phyloP scores from a whole-genome alignment of 2,888 invertebrate species.

The Platynereis dumerilii region DNA sequence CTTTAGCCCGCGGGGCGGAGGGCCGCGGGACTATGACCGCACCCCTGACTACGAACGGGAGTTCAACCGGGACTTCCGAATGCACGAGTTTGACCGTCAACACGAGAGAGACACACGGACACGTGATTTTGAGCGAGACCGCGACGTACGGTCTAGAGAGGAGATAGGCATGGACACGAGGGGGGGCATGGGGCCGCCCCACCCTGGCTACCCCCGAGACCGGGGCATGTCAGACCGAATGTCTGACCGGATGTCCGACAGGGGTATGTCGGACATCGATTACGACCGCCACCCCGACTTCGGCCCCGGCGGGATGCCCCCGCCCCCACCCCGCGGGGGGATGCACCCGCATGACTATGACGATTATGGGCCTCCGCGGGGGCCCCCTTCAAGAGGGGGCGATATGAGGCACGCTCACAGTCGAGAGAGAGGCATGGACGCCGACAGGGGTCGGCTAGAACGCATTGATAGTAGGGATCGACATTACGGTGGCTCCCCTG shows the following conservation, averaged over 20 bases:
- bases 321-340: background rate
- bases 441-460: constrained; percentile 12
- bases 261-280: background rate
- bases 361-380: constrained; percentile 8
- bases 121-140: constrained; percentile 31
- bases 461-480: constrained; percentile 21
- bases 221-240: too few relatives aligned
- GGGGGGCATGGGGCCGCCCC: constrained; percentile 11
- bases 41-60: constrained; percentile 12
- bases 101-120: constrained; percentile 27
- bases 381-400: constrained; percentile 15
- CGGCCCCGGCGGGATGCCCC: background rate
- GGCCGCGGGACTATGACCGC: constrained; percentile 32
- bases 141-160: constrained; percentile 33
- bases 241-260: background rate
- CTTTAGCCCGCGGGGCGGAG: constrained; percentile 14
- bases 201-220: background rate
- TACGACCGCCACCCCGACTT: constrained; percentile 14
- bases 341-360: constrained; percentile 6
- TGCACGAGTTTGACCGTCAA: constrained; percentile 30
- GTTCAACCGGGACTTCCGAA: background rate
- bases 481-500: background rate
- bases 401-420: constrained; percentile 1
- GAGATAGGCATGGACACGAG: constrained; percentile 31
- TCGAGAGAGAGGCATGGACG: constrained; percentile 12